Conservation (phyloP, 2,888 invertebrate genomes). For the Acleris holmiana region DNA sequence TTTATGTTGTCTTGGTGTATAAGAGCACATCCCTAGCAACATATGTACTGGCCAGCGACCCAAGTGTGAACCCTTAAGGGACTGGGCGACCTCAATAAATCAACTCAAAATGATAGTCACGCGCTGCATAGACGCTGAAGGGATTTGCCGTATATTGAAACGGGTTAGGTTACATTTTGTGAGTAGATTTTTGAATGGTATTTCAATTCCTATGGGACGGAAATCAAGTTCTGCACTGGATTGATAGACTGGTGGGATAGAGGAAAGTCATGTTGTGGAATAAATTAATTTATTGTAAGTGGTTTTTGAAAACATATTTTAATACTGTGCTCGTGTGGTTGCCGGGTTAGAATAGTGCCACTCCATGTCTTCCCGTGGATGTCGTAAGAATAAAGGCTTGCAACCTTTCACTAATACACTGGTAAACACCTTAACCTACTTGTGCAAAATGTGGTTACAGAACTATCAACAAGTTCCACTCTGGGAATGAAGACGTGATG, state of each 20-base stretch:
- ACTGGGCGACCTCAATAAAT: conserved; percentile 29
- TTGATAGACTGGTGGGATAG: not conserved
- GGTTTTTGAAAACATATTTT: no score
- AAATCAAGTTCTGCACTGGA: conserved; percentile 2
- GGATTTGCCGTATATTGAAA: conserved; percentile 33
- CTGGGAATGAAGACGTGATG: no score
- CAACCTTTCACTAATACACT: no score
- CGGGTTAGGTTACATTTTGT: conserved; percentile 19
- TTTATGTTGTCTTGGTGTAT: not conserved
- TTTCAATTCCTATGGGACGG: conserved; percentile 21
- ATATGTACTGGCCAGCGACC: conserved; percentile 17
- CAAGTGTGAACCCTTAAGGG: conserved; percentile 26
- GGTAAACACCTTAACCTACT: no score
- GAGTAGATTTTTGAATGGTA: conserved; percentile 32
- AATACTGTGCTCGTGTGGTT: no score
- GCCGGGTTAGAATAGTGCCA: no score
- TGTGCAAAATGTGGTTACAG: no score
- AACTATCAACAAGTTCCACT: no score
- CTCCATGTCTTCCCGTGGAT: no score
- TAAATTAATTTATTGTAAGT: no score
- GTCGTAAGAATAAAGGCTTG: no score
- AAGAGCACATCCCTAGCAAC: conserved; percentile 8
- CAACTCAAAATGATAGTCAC: conserved; percentile 34
- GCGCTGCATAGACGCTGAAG: conserved; percentile 18
- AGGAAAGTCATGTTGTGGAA: not conserved